Evolutionary conservation across 2,888 invertebrate species (phyloP).

Genomic region (Carpatolechia fugitivella): DNA sequence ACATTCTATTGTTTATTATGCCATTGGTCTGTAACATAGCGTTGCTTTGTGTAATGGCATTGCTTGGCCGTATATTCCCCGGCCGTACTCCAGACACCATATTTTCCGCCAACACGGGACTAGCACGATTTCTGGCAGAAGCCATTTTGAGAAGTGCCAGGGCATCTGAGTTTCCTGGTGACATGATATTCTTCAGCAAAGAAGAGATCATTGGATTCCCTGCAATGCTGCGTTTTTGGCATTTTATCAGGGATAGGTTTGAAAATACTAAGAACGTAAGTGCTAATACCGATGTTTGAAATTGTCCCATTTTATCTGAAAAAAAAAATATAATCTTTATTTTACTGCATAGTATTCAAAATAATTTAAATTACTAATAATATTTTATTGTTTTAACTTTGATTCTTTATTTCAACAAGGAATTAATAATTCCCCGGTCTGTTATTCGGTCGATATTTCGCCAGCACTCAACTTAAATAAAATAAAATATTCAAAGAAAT

Average conservation of each 20-base stretch:
- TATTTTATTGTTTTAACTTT: too few species aligned
- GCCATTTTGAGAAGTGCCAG: conserved; percentile 28
- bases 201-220: conserved; percentile 22
- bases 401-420: too few species aligned
- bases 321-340: background rate
- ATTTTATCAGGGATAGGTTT: conserved; percentile 1
- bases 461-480: too few species aligned
- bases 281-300: background rate
- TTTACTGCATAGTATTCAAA: too few species aligned
- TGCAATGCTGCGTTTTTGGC: conserved; percentile 19
- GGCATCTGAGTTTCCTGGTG: conserved; percentile 34
- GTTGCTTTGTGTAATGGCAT: background rate
- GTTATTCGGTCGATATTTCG: too few species aligned
- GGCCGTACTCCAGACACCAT: background rate
- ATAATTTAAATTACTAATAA: too few species aligned
- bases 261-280: background rate
- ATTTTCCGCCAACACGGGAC: background rate
- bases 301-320: background rate
- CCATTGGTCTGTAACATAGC: background rate
- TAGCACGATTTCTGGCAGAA: background rate
- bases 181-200: conserved; percentile 36
- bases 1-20: background rate
- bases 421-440: too few species aligned
- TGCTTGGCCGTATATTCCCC: background rate
- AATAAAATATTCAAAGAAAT: too few species aligned